Percentiles rank a stretch among this genome's conserved stretches.
phyloP scores from a whole-genome alignment of 2,888 invertebrate species.

The Steinernema scapterisci region DNA sequence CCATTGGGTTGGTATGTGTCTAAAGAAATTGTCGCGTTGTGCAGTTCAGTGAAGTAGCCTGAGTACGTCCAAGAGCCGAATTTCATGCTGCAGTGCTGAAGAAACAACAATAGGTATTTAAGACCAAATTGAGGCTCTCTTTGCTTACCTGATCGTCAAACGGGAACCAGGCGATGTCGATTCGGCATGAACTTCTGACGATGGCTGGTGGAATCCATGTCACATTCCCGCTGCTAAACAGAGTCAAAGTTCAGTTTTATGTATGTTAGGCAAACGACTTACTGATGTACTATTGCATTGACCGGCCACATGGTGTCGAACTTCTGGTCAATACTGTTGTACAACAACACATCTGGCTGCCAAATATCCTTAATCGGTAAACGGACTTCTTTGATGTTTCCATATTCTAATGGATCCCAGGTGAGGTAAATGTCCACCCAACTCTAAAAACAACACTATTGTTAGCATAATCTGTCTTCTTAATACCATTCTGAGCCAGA shows the following conservation, averaged over 20 bases:
- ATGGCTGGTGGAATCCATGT: conserved; percentile 63
- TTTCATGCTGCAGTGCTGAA: conserved; percentile 72
- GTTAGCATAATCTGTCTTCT: not conserved
- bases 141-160: conserved; percentile 55
- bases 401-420: conserved; percentile 87
- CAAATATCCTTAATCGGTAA: conserved; percentile 94
- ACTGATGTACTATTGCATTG: conserved; percentile 69
- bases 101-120: not conserved
- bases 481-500: conserved; percentile 92
- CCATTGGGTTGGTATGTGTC: conserved; percentile 73
- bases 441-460: conserved; percentile 74
- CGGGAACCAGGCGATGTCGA: conserved; percentile 59
- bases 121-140: too few relatives aligned
- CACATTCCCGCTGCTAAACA: conserved; percentile 44
- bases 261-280: conserved; percentile 15
- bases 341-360: conserved; percentile 98
- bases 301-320: conserved; percentile 71
- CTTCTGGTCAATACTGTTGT: conserved; percentile 78
- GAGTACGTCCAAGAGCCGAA: conserved; percentile 96
- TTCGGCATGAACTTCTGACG: conserved; percentile 54
- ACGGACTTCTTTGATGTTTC: conserved; percentile 73
- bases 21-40: conserved; percentile 70
- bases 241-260: too few relatives aligned
- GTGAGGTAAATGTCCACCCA: conserved; percentile 97
- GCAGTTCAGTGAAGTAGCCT: conserved; percentile 62